Conservation (phyloP, 1,140 invertebrate genomes). For the Portunus trituberculatus region DNA sequence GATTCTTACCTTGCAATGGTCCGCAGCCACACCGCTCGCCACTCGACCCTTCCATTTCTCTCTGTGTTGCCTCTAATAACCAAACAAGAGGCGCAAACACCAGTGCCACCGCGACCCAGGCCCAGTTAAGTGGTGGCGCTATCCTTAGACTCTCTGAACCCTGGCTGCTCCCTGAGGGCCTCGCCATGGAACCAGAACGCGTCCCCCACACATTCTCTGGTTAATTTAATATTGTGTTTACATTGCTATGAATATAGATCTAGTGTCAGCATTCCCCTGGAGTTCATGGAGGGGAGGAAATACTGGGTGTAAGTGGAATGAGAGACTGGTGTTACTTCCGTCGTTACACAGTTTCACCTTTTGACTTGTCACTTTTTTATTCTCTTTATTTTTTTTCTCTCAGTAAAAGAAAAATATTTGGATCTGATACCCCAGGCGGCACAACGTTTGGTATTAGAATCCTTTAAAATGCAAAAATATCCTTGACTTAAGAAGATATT, state of each 20-base stretch:
- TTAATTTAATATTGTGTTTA: conserved; percentile 25
- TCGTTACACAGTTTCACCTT: too few relatives aligned
- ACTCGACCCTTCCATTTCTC: neutral
- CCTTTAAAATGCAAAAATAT: too few relatives aligned
- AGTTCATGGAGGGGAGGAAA: neutral
- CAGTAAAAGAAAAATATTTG: too few relatives aligned
- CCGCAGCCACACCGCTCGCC: too few relatives aligned
- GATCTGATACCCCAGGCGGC: too few relatives aligned
- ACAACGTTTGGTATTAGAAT: too few relatives aligned
- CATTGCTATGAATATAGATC: conserved; percentile 2
- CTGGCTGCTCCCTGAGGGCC: neutral
- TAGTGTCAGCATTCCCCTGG: neutral
- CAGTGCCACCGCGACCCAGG: neutral
- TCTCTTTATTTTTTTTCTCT: neutral
- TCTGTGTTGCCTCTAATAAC: neutral
- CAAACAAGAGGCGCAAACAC: neutral
- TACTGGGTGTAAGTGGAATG: too few relatives aligned
- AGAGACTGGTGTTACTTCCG: too few relatives aligned
- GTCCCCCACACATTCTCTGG: neutral
- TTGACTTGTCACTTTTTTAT: neutral
- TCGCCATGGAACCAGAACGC: neutral
- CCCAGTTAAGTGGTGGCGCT: neutral
- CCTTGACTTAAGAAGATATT: too few relatives aligned
- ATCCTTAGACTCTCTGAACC: neutral
- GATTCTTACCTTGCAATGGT: neutral